Base-by-base conservation (phyloP, 2,888 invertebrate genomes). In the Hipparchia semele region DNA sequence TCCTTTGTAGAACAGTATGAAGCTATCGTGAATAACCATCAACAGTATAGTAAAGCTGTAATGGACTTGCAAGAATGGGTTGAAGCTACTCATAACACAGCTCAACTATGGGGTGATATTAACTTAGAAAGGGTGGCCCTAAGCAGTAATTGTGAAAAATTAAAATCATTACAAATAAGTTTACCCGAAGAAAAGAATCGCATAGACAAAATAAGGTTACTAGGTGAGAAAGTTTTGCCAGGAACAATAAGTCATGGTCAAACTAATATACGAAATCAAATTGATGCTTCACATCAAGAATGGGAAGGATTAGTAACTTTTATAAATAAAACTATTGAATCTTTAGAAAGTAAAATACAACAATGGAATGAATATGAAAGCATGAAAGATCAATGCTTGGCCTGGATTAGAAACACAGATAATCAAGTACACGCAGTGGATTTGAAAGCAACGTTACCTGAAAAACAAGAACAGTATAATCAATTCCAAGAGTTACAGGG, bases 341-440 rank as follows among this genome's bases (percentile, higher is more conserved):
- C 95, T 0, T 92, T 99, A 70, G 97, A 98, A 87, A 95, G 94
- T 65, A 98, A 98, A 86, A 94, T 99, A 67, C 96, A 97, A 81
- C 97, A 98, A 83, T 99, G 99, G 99, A 96, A 96, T 71, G 98
- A 98, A 83, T 99, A 98, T 84, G 99, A 99, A 85, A 95, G 95
- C 33, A 94, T 97, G 82, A 97, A 97, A 85, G 98, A 98, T 81
- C 96, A 96, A 77, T 98, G 98, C 79, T 93, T 97, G 73, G 90
- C 95, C 53, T 99, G 99, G 99, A 96, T 99, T 71, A 95, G 98
- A 76, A 97, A 97, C 75, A 97, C 97, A 0, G 99, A 99, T 81
- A 97, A 96, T 33, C 96, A 96, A 85, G 94, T 99, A 45, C 98
- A 98, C 86, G 97, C 97, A 12, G 96, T 99, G 8, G 98, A 98